Conservation (phyloP, 2,113 vertebrate genomes). For the Spea bombifrons region DNA sequence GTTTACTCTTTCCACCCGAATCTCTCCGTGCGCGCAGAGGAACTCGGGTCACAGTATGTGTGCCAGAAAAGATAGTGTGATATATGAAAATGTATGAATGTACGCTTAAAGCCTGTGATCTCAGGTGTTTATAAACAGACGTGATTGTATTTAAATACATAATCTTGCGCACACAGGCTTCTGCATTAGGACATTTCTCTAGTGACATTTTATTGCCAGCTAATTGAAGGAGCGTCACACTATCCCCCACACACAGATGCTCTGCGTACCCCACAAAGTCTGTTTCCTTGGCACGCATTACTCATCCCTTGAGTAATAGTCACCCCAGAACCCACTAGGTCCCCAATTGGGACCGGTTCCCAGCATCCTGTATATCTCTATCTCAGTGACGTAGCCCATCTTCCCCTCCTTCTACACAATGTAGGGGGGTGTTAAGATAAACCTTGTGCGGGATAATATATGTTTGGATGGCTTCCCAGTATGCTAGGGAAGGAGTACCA, state of each 20-base stretch:
- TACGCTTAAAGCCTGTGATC: neutral
- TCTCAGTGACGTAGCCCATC: constrained; percentile 8
- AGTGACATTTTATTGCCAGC: constrained; percentile 48
- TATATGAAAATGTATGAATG: neutral
- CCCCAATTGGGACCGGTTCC: constrained; percentile 36
- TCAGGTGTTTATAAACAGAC: constrained; percentile 37
- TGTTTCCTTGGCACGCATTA: constrained; percentile 42
- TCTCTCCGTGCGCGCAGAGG: neutral
- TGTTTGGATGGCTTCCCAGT: constrained; percentile 21
- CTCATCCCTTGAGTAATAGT: constrained; percentile 49
- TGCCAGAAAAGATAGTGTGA: neutral
- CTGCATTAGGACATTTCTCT: constrained; percentile 32
- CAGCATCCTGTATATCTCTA: constrained; percentile 17
- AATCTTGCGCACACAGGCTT: constrained; percentile 22
- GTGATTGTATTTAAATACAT: constrained; percentile 4
- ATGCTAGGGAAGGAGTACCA: constrained; percentile 22
- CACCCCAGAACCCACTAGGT: constrained; percentile 44
- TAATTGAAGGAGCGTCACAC: constrained; percentile 34
- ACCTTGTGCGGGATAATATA: constrained; percentile 20
- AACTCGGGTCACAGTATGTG: neutral
- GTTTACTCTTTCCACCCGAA: neutral
- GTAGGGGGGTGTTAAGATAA: constrained; percentile 26
- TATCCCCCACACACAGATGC: constrained; percentile 44
- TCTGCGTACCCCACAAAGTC: constrained; percentile 47
- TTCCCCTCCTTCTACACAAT: neutral